A percentile compares a stretch with the other conserved stretches of the same genome.
These are phyloP conservation scores for Phyllostomus hastatus DNA, from an alignment of 2,113 vertebrate genomes.

Conservation along the genomic window DNA sequence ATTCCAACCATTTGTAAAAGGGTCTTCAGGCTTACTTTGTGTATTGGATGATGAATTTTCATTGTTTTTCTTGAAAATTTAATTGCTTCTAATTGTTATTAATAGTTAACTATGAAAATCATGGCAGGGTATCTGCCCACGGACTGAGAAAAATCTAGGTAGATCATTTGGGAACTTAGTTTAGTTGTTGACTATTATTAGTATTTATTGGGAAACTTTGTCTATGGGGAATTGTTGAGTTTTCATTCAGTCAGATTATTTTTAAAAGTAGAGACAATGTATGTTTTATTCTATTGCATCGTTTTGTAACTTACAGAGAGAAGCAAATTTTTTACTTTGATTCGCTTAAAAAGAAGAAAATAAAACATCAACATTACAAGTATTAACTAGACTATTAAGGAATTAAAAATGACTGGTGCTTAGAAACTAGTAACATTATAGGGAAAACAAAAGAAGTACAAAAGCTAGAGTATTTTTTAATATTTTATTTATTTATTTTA, in stretches of 20 bases:
- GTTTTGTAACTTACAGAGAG: background rate
- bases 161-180: background rate
- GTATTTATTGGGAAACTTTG: background rate
- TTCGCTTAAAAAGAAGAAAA: constrained; percentile 2
- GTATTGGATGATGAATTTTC: background rate
- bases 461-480: background rate
- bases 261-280: background rate
- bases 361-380: background rate
- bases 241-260: background rate
- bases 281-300: background rate
- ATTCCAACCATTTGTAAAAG: background rate
- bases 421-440: background rate
- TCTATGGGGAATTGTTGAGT: background rate
- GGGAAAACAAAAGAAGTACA: background rate
- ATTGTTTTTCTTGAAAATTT: background rate
- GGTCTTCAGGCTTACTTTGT: background rate
- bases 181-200: background rate
- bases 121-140: background rate
- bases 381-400: background rate
- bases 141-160: background rate
- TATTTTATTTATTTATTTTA: too few species aligned
- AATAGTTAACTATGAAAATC: background rate
- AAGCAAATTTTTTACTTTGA: background rate
- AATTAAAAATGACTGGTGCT: background rate
- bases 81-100: background rate